phyloP scores from a whole-genome alignment of 2,113 vertebrate genomes.

The Petaurus breviceps region DNA sequence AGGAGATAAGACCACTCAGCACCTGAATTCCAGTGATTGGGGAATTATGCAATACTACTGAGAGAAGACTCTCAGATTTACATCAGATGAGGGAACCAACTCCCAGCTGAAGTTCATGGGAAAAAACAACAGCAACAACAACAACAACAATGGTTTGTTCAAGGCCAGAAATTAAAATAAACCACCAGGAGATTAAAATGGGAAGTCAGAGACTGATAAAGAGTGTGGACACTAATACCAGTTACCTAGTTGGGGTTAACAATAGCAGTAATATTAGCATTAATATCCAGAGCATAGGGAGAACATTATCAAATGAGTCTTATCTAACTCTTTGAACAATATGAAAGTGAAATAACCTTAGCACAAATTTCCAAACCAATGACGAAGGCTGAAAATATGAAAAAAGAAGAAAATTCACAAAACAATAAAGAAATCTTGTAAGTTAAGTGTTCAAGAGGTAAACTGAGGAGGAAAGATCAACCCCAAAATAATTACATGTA shows the following conservation, averaged over 20 bases:
- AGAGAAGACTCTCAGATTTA: background rate
- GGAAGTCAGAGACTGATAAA: background rate
- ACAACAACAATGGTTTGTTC: too few species aligned
- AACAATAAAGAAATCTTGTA: background rate
- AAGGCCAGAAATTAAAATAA: background rate
- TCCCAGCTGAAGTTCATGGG: background rate
- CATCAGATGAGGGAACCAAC: background rate
- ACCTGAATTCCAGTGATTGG: background rate
- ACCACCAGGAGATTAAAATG: background rate
- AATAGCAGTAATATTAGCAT: background rate
- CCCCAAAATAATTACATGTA: background rate
- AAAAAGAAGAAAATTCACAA: background rate
- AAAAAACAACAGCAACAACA: too few species aligned
- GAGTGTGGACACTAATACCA: background rate
- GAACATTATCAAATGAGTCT: background rate
- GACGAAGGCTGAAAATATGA: background rate
- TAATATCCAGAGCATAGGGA: background rate
- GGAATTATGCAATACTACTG: background rate
- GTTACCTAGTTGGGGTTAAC: background rate
- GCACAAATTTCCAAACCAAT: background rate
- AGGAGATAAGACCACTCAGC: background rate
- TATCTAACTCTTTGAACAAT: background rate
- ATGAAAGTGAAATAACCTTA: background rate
- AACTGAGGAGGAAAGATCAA: background rate
- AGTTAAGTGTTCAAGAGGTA: background rate